Evolutionary conservation across 2,888 invertebrate genomes (phyloP), one percentile per base, ranked within the genome.

Genomic region (Cataglyphis livida): DNA sequence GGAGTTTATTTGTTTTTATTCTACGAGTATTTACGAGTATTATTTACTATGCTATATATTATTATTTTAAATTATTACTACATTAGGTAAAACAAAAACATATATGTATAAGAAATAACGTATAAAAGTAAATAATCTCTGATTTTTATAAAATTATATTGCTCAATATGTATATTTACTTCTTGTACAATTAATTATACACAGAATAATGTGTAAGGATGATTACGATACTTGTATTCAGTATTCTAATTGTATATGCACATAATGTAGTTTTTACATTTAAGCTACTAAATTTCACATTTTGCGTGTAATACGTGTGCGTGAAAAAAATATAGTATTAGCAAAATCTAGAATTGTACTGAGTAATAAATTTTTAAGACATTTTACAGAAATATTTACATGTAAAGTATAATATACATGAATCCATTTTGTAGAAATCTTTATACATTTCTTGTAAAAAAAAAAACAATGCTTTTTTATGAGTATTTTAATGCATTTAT

Each of bases 181-280:
- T 74, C 41, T 4, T n/a, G 48, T 51, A n/a, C 5, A 65, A 25
- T 76, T 76, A 64, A 4, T 75, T 35, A 18, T 64, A 54, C 35
- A 10, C 15, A 28, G 25, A 21, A 75, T 75, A 62, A 83, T 70
- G 85, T 35, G 32, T 35, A 35, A 88, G 89, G 62, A 62, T 84
- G 91, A 91, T 91, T 89, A 84, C 76, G 91, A 91, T 90, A 91
- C 86, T 87, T 61, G 61, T 84, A 88, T 89, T 87, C 88, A 90
- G 90, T 91, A 91, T 84, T 88, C 68, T 51, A 73, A 87, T 71
- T 87, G 75, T 88, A 89, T 84, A 83, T n/a, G n/a, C 51, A n/a
- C n/a, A 62, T 82, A 81, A n/a, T 57, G n/a, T 66, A 25, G 68
- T 57, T 84, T 35, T 73, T 74, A 81, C 88, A 89, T 89, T 88